A percentile compares a stretch with the other conserved stretches of the same genome.
Conservation (phyloP, 2,888 invertebrate species). For the Phortica okadai region DNA sequence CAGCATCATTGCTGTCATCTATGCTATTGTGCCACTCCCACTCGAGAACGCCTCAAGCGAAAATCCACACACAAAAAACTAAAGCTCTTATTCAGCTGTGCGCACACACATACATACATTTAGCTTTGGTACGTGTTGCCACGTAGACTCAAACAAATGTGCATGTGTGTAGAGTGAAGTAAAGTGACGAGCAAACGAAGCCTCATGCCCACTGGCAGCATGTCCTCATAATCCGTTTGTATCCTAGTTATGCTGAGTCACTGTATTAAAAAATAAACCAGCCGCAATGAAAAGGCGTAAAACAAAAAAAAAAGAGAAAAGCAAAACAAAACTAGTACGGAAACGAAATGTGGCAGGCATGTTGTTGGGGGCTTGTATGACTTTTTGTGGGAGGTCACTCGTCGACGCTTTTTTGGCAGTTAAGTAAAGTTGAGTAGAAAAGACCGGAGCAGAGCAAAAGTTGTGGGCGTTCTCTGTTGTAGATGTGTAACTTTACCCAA, state of each 20-base stretch:
- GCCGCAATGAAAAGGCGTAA: conserved; percentile 30
- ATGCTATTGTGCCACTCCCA: background rate
- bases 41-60: background rate
- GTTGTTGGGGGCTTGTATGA: background rate
- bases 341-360: conserved; percentile 24
- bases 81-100: conserved; percentile 7
- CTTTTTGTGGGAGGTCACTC: too few relatives aligned
- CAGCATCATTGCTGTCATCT: background rate
- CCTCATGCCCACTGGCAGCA: conserved; percentile 62
- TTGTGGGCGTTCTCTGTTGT: background rate
- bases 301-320: conserved; percentile 12
- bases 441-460: background rate
- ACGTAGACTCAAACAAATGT: background rate
- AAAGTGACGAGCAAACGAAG: conserved; percentile 55
- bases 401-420: too few relatives aligned
- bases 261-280: conserved; percentile 36
- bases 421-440: too few relatives aligned
- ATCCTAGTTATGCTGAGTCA: conserved; percentile 60
- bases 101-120: conserved; percentile 26
- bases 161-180: background rate
- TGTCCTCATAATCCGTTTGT: conserved; percentile 64
- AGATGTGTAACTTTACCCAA: background rate
- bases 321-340: conserved; percentile 1
- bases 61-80: conserved; percentile 12
- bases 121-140: conserved; percentile 24